Percentiles rank a stretch among this genome's conserved stretches.
phyloP scores from a whole-genome alignment of 37 sponge, comb jelly and placozoan genomes.

The Chondrosia reniformis region DNA sequence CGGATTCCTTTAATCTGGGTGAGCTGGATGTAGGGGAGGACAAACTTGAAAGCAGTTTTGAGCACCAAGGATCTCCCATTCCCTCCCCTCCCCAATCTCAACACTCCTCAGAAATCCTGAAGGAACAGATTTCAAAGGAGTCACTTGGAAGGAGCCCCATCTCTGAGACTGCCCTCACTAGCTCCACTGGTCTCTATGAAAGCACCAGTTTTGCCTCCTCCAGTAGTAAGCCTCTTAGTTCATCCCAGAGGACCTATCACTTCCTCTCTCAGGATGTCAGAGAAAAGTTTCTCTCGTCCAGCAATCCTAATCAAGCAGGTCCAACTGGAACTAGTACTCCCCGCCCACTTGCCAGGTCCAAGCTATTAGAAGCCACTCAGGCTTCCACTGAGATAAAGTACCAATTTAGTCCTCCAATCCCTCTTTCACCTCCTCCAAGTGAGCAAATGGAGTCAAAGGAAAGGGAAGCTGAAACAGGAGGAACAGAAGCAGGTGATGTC shows the following conservation, averaged over 20 bases:
- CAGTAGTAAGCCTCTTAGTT: neutral
- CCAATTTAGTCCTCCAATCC: neutral
- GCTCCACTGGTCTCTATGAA: neutral
- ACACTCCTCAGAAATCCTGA: neutral
- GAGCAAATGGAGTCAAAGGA: neutral
- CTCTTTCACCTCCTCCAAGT: constrained; percentile 5
- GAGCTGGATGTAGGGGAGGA: neutral
- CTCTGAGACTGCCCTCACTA: neutral
- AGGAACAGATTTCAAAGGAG: neutral
- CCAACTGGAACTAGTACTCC: neutral
- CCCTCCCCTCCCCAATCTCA: neutral
- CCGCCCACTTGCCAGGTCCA: neutral
- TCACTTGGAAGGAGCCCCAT: no score
- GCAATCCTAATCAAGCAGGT: no score
- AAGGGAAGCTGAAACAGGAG: neutral
- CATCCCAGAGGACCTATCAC: neutral
- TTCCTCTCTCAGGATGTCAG: constrained; percentile 6
- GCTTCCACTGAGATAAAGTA: neutral
- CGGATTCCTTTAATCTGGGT: neutral
- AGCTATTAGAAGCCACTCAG: neutral
- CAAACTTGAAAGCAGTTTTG: neutral
- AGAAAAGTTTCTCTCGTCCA: neutral
- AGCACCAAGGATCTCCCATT: neutral
- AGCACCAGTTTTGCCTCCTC: neutral
- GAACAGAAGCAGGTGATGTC: neutral